Evolutionary conservation across 2,797 vertebrate genomes (phyloP), one percentile per base, ranked within the genome.

Genomic region (Tapera naevia): DNA sequence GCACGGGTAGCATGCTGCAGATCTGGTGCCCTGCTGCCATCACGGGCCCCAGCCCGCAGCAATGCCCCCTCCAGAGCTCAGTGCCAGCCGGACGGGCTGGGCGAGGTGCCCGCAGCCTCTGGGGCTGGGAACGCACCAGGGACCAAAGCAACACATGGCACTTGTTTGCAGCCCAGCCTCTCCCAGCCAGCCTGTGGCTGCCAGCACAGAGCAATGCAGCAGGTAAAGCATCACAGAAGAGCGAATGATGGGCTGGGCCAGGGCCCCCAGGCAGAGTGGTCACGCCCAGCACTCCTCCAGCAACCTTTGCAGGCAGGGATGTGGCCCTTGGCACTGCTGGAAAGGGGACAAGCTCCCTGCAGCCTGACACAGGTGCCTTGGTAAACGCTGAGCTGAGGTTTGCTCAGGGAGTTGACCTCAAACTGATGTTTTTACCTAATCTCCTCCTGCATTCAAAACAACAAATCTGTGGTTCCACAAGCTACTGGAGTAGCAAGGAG

Each of bases 1-100:
- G 27, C 9, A 5, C 0, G 13, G 46, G 3, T 54, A 66, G 45
- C 88, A 76, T 2, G 0, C 66, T 41, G 74, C 70, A 2, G 3
- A 5, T 8, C 4, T 4, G 2, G 15, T 6, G 43, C 30, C 61
- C 53, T 5, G 33, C 19, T 23, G 89, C 27, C 3, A 2, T 3
- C 33, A 46, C 62, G n/a, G 73, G 22, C 39, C 57, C 57, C 39
- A 35, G 27, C 60, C 24, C 11, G 0, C 54, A 45, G 87, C 33
- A 10, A 3, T 4, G 33, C 3, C 30, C 41, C 12, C 54, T 43
- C 24, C 13, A 2, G 80, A 56, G 64, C 85, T 39, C 84, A 41
- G 70, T 64, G 60, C 8, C 30, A 7, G 35, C 50, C 3, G 2
- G 87, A 23, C 0, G 2, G 39, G 46, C 56, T 32, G 57, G 37